Evolutionary conservation across 2,888 invertebrate species (phyloP).

Genomic region (Drosophila kanekoi): DNA sequence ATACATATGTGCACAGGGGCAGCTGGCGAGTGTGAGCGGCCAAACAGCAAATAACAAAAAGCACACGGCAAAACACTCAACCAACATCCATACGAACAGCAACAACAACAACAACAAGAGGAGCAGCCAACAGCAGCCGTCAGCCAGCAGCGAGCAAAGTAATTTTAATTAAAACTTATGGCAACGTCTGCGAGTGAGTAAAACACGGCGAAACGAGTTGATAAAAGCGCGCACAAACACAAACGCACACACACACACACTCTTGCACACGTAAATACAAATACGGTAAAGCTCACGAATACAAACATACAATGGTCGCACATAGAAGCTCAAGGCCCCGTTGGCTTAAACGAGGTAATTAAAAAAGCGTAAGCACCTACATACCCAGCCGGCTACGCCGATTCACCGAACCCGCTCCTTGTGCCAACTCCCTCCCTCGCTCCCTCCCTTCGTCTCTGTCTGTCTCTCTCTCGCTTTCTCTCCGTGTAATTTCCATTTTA

Average conservation of each 20-base stretch:
- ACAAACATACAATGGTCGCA: constrained; percentile 26
- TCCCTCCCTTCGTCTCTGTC: constrained; percentile 1
- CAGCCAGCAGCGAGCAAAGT: constrained; percentile 71
- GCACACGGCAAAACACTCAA: constrained; percentile 75
- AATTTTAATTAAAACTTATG: constrained; percentile 79
- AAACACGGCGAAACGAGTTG: constrained; percentile 78
- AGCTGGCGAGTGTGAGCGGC: constrained; percentile 64
- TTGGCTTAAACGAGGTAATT: constrained; percentile 77
- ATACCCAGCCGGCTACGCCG: constrained; percentile 56
- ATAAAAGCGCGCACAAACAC: constrained; percentile 67
- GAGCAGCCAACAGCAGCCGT: constrained; percentile 50
- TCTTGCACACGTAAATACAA: constrained; percentile 23
- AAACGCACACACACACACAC: constrained; percentile 10
- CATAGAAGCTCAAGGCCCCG: constrained; percentile 56
- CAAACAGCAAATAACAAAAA: constrained; percentile 79
- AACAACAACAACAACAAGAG: constrained; percentile 28
- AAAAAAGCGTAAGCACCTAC: constrained; percentile 78
- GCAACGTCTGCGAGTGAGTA: constrained; percentile 80
- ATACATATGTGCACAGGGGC: constrained; percentile 17
- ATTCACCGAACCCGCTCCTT: constrained; percentile 31
- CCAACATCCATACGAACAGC: constrained; percentile 49
- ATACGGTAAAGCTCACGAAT: constrained; percentile 35
- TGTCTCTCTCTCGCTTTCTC: constrained; percentile 19
- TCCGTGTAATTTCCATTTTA: constrained; percentile 77
- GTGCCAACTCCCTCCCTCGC: constrained; percentile 11